Evolutionary conservation across 2,888 invertebrate genomes (phyloP).

Genomic region (Eilema griseolum): DNA sequence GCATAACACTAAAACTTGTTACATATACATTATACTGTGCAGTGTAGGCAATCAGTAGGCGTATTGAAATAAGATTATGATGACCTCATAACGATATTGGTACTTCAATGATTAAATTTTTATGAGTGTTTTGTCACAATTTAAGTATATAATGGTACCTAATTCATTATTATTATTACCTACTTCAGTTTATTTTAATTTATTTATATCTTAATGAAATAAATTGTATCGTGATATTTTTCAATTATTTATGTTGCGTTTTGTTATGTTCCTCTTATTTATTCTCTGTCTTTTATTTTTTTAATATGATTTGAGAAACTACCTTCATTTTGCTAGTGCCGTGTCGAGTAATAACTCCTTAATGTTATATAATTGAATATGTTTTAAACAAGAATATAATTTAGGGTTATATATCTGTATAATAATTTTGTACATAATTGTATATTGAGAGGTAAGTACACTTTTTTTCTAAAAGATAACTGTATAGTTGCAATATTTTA

Average conservation of each 20-base stretch:
- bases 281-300: constrained; percentile 41
- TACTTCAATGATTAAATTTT: background rate
- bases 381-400: constrained; percentile 32
- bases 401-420: constrained; percentile 38
- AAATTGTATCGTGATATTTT: background rate
- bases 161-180: background rate
- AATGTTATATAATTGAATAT: constrained; percentile 22
- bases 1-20: background rate
- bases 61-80: background rate
- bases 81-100: background rate
- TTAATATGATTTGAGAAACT: constrained; percentile 27
- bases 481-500: constrained; percentile 60
- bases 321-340: constrained; percentile 67
- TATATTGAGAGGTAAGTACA: constrained; percentile 45
- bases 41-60: background rate
- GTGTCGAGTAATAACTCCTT: constrained; percentile 43
- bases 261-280: constrained; percentile 47
- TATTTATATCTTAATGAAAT: constrained; percentile 2
- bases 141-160: background rate
- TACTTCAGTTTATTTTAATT: constrained; percentile 11
- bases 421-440: constrained; percentile 40
- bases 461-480: constrained; percentile 42
- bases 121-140: background rate
- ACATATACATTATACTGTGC: too few species aligned
- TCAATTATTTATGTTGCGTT: constrained; percentile 59